These are phyloP conservation scores for Lathronympha strigana DNA, from an alignment of 2,888 invertebrate species.

Conservation along the genomic window DNA sequence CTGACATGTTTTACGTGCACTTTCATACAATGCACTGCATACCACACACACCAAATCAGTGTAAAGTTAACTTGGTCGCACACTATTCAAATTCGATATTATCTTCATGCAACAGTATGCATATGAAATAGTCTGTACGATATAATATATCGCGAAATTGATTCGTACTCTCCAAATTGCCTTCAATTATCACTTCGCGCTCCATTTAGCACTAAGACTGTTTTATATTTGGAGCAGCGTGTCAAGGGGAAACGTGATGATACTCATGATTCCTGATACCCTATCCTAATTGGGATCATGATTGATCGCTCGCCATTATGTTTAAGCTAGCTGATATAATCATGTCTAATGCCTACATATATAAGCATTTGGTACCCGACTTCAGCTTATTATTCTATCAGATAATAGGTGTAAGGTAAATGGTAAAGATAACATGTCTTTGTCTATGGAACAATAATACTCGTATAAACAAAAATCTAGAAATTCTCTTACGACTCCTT, in stretches of 20 bases:
- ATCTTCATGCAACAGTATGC: no score
- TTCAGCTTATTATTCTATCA: no score
- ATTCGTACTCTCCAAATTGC: constrained; percentile 19
- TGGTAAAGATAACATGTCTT: no score
- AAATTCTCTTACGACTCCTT: no score
- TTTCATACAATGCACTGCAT: no score
- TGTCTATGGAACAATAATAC: no score
- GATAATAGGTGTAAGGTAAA: no score
- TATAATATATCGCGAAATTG: not conserved
- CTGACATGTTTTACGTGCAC: no score
- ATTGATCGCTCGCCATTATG: constrained; percentile 11
- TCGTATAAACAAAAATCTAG: no score
- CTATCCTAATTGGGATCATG: constrained; percentile 31
- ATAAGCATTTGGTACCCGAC: not conserved
- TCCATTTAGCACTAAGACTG: constrained; percentile 6
- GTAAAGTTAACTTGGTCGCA: no score
- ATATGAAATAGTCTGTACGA: not conserved
- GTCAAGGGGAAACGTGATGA: constrained; percentile 27
- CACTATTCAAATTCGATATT: no score
- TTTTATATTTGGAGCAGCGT: constrained; percentile 20
- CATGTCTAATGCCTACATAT: constrained; percentile 2
- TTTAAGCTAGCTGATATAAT: constrained; percentile 26
- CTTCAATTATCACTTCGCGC: constrained; percentile 30
- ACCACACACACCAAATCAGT: no score
- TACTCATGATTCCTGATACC: constrained; percentile 14